Percentiles rank a stretch among this genome's conserved stretches.
Conservation (phyloP, 2,888 invertebrate genomes). For the Autographa gamma region DNA sequence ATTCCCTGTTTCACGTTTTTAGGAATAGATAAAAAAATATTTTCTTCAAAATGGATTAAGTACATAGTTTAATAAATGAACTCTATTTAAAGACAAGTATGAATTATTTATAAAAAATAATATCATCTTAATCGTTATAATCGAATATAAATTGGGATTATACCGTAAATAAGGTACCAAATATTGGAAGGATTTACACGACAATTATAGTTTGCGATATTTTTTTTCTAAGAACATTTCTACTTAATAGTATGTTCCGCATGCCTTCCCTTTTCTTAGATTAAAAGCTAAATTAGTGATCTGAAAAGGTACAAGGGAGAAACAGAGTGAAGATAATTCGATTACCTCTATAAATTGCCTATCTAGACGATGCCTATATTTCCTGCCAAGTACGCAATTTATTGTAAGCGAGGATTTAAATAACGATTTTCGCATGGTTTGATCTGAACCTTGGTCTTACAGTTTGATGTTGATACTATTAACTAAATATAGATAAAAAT, state of each 20-base stretch:
- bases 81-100: too few species aligned
- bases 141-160: too few species aligned
- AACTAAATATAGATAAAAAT: too few species aligned
- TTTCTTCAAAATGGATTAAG: too few species aligned
- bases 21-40: too few species aligned
- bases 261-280: conserved; percentile 17
- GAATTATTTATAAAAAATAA: too few species aligned
- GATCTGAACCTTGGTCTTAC: conserved; percentile 10
- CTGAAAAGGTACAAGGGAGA: conserved; percentile 30
- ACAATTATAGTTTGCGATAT: too few species aligned
- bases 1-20: too few species aligned
- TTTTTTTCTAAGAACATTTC: not conserved
- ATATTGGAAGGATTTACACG: too few species aligned
- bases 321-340: conserved; percentile 36
- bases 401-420: conserved; percentile 37
- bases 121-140: too few species aligned
- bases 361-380: conserved; percentile 42
- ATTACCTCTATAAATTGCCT: conserved; percentile 50
- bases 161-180: too few species aligned
- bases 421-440: conserved; percentile 28
- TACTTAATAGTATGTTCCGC: not conserved
- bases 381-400: conserved; percentile 43
- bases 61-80: too few species aligned
- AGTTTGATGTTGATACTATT: not conserved
- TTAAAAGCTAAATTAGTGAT: conserved; percentile 36